These are phyloP conservation scores for Ramphastos sulfuratus DNA, from an alignment of 2,113 vertebrate species.

Conservation along the genomic window DNA sequence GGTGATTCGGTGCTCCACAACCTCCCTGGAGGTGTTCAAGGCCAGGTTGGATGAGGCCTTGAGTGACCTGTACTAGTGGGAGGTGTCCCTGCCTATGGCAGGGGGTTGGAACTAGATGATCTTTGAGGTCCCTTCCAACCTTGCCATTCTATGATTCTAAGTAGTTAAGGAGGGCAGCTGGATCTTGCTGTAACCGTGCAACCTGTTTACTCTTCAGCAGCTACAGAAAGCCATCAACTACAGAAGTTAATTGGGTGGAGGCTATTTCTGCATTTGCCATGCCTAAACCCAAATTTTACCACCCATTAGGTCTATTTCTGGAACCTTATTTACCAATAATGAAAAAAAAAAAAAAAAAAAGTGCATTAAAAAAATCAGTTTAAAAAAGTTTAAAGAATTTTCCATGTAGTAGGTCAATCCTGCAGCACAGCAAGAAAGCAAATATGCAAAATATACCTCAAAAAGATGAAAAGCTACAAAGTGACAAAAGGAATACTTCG, in stretches of 20 bases:
- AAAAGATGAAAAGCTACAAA: neutral
- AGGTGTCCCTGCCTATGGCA: too few species aligned
- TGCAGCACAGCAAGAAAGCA: neutral
- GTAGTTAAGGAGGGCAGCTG: neutral
- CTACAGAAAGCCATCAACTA: neutral
- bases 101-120: too few species aligned
- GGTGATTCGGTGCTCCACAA: too few species aligned
- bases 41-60: too few species aligned
- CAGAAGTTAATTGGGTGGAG: neutral
- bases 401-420: neutral
- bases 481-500: neutral
- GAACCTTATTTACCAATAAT: neutral
- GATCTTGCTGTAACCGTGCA: neutral
- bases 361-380: neutral
- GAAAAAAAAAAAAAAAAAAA: neutral
- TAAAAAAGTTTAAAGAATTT: neutral
- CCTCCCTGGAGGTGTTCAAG: too few species aligned
- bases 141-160: too few species aligned
- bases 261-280: neutral
- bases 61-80: too few species aligned
- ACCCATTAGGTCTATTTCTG: neutral
- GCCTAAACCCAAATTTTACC: neutral
- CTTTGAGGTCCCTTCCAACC: too few species aligned
- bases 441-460: neutral
- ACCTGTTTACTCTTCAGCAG: neutral